Evolutionary conservation across 2,888 invertebrate species (phyloP).

Genomic region (Pheosia gnoma): DNA sequence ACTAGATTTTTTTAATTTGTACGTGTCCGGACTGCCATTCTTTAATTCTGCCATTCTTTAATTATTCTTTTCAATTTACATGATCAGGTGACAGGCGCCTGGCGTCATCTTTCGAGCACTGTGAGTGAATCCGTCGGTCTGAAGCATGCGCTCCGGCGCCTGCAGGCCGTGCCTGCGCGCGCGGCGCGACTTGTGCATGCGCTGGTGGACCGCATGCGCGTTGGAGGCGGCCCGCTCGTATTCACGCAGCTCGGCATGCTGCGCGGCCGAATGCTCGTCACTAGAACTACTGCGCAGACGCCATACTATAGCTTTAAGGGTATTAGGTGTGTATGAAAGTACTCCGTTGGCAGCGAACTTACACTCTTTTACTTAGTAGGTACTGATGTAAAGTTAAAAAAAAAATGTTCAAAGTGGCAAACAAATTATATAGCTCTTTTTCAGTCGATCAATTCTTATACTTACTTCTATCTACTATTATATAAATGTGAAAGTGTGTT

Average conservation of each 20-base stretch:
- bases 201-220: constrained; percentile 78
- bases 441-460: too few species aligned
- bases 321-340: constrained; percentile 59
- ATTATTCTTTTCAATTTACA: not conserved
- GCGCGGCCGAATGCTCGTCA: constrained; percentile 70
- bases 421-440: too few species aligned
- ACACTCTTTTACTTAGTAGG: too few species aligned
- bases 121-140: constrained; percentile 79
- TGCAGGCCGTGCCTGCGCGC: constrained; percentile 76
- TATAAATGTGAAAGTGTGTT: too few species aligned
- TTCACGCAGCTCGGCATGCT: constrained; percentile 67
- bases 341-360: not conserved
- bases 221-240: constrained; percentile 79
- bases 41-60: not conserved
- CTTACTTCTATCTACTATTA: too few species aligned
- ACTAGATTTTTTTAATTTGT: too few species aligned
- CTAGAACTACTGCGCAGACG: constrained; percentile 68
- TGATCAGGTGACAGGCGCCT: constrained; percentile 74
- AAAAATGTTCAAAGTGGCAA: too few species aligned
- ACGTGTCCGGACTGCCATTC: not conserved
- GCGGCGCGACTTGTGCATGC: constrained; percentile 79
- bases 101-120: constrained; percentile 75
- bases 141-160: constrained; percentile 74
- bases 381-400: too few species aligned
- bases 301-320: constrained; percentile 80